Evolutionary conservation across 2,888 invertebrate genomes (phyloP).

Genomic region (Scaptomyza reducta): DNA sequence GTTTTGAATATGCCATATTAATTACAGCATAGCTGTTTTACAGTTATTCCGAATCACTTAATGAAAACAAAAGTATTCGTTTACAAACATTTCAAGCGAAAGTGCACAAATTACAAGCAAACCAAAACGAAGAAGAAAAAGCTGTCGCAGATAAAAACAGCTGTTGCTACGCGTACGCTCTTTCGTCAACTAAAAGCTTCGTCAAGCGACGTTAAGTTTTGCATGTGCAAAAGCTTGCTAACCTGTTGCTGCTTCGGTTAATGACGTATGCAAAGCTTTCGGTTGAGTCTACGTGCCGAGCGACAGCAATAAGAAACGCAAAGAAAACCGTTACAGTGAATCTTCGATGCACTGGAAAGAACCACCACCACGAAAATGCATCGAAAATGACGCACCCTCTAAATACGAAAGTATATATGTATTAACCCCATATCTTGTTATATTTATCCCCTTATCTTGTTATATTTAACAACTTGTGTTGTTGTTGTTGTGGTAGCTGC

Average conservation of each 20-base stretch:
- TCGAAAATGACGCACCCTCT: slow-evolving; percentile 19
- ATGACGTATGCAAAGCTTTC: slow-evolving; percentile 45
- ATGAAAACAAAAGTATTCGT: slow-evolving; percentile 6
- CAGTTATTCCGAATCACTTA: slow-evolving; percentile 2
- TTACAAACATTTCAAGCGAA: slow-evolving; percentile 32
- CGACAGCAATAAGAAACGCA: slow-evolving; percentile 33
- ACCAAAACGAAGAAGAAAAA: slow-evolving; percentile 30
- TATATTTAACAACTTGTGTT: slow-evolving; percentile 25
- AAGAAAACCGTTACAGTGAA: slow-evolving; percentile 22
- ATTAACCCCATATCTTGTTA: slow-evolving; percentile 40
- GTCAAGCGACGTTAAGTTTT: slow-evolving; percentile 32
- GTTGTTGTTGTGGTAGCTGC: background rate
- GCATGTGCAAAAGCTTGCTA: slow-evolving; percentile 31
- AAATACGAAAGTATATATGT: background rate
- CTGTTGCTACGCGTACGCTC: slow-evolving; percentile 35
- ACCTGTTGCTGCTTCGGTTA: slow-evolving; percentile 40
- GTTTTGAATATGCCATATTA: background rate
- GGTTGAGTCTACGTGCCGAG: slow-evolving; percentile 37
- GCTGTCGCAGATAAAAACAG: slow-evolving; percentile 35
- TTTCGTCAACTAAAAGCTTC: slow-evolving; percentile 53
- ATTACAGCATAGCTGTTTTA: background rate
- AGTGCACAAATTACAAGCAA: slow-evolving; percentile 17
- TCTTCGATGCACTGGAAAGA: slow-evolving; percentile 29
- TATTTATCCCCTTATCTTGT: slow-evolving; percentile 28
- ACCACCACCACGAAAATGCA: slow-evolving; percentile 44